phyloP scores from a whole-genome alignment of 2,888 invertebrate species.

The Punctoribates punctum region DNA sequence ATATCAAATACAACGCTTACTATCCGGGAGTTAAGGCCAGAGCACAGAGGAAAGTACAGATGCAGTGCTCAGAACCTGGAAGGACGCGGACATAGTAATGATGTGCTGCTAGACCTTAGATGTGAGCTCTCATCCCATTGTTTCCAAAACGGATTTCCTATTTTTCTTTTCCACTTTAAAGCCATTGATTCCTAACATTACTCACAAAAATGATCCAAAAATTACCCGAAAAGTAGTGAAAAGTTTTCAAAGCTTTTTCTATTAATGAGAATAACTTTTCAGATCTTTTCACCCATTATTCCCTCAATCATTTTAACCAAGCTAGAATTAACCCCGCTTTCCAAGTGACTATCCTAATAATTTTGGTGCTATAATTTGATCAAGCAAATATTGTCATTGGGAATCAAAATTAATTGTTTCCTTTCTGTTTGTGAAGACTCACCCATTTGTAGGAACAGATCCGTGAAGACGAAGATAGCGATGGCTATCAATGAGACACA shows the following conservation, averaged over 20 bases:
- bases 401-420: not conserved
- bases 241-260: not conserved
- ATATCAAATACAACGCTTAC: constrained; percentile 21
- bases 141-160: not conserved
- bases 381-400: too few species aligned
- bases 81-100: constrained; percentile 36
- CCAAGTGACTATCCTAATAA: too few species aligned
- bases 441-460: constrained; percentile 4
- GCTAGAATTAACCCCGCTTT: too few species aligned
- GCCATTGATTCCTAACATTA: not conserved
- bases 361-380: too few species aligned
- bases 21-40: not conserved
- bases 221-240: not conserved
- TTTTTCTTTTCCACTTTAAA: not conserved
- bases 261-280: not conserved
- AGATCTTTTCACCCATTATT: not conserved
- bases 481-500: constrained; percentile 36
- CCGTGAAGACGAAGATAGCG: not conserved
- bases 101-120: constrained; percentile 35
- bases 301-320: too few species aligned
- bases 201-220: not conserved
- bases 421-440: not conserved
- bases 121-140: constrained; percentile 24
- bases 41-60: constrained; percentile 41
- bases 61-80: constrained; percentile 41